Evolutionary conservation across 2,888 invertebrate genomes (phyloP).

Genomic region (Chromoteleia sp.): DNA sequence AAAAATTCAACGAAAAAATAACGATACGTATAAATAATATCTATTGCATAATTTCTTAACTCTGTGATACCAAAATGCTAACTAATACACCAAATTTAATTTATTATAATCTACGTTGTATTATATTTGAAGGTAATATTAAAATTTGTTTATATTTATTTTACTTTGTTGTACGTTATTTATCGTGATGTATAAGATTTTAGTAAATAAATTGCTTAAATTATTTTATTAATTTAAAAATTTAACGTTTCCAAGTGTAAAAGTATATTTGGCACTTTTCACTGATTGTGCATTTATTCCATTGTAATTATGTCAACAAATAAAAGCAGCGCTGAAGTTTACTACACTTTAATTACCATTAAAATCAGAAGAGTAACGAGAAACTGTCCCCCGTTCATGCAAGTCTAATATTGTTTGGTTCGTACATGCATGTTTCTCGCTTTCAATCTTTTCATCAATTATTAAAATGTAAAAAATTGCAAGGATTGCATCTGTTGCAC

Average conservation of each 20-base stretch:
- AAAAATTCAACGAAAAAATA: no score
- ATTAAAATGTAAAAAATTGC: no score
- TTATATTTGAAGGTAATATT: no score
- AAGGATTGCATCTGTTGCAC: background rate
- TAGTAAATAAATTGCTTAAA: no score
- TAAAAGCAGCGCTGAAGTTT: slow-evolving; percentile 33
- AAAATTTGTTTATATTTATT: no score
- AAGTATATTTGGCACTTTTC: background rate
- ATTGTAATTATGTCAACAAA: slow-evolving; percentile 32
- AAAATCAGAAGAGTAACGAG: slow-evolving; percentile 42
- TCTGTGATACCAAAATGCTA: no score
- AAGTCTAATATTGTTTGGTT: slow-evolving; percentile 46
- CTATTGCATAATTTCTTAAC: no score
- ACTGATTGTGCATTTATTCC: slow-evolving; percentile 37
- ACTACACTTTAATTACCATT: slow-evolving; percentile 52
- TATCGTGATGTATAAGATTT: no score
- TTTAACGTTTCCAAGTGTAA: background rate
- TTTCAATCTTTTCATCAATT: background rate
- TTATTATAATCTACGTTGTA: no score
- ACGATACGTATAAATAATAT: no score
- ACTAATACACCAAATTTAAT: no score
- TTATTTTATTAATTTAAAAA: background rate
- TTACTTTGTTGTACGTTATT: no score
- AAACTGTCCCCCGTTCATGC: slow-evolving; percentile 41
- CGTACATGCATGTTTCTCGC: slow-evolving; percentile 20